Conservation (phyloP, 2,113 vertebrate species). For the Hemicordylus capensis region DNA sequence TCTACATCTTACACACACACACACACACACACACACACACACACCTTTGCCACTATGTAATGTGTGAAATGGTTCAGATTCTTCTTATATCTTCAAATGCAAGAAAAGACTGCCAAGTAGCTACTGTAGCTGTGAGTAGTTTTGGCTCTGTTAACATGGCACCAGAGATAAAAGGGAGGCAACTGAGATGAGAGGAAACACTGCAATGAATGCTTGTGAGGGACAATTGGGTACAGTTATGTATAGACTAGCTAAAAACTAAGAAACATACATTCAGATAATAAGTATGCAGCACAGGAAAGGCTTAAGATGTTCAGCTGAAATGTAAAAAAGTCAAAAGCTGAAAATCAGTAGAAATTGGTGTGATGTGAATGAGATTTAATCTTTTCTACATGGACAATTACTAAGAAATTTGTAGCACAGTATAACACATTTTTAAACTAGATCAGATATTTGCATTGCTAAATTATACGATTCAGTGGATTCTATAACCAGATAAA, state of each 20-base stretch:
- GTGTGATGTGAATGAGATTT: not conserved
- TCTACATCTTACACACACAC: not conserved
- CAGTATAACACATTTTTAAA: not conserved
- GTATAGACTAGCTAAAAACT: not conserved
- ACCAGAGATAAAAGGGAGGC: constrained; percentile 3
- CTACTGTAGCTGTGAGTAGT: not conserved
- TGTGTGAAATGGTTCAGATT: not conserved
- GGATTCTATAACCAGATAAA: no score
- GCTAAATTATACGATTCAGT: not conserved
- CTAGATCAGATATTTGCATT: not conserved
- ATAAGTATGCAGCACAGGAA: not conserved
- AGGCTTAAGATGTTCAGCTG: not conserved
- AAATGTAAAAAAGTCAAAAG: not conserved
- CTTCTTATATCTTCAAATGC: not conserved
- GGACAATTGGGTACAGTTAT: constrained; percentile 24
- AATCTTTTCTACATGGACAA: not conserved
- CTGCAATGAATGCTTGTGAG: not conserved
- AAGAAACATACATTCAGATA: not conserved
- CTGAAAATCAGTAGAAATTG: not conserved
- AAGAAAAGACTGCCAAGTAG: constrained; percentile 28
- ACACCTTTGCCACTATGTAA: not conserved
- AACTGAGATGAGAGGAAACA: not conserved
- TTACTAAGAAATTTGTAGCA: accelerated
- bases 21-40: not conserved
- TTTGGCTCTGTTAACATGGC: not conserved